phyloP scores from a whole-genome alignment of 2,797 vertebrate genomes.

The Margarornis squamiger region DNA sequence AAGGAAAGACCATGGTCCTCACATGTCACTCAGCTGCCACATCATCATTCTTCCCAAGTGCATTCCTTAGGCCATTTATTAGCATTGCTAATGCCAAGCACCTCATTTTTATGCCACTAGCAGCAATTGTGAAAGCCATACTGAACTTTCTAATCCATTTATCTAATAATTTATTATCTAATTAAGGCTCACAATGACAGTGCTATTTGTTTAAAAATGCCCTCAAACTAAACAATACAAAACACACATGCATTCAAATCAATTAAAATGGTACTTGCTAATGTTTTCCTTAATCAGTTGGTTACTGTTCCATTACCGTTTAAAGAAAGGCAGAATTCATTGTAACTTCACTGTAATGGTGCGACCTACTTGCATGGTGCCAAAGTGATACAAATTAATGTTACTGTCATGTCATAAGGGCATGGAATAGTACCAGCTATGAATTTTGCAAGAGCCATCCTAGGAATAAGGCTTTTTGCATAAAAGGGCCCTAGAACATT shows the following conservation, averaged over 20 bases:
- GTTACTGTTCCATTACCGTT: conserved; percentile 23
- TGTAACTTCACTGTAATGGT: conserved; percentile 36
- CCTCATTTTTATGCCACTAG: conserved; percentile 44
- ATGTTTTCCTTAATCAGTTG: conserved; percentile 69
- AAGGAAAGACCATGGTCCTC: background rate
- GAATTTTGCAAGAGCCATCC: conserved; percentile 51
- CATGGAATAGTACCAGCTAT: conserved; percentile 27
- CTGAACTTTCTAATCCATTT: conserved; percentile 75
- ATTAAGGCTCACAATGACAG: conserved; percentile 74
- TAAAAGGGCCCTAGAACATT: conserved; percentile 4
- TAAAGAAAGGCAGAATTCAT: conserved; percentile 44
- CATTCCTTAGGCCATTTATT: conserved; percentile 48
- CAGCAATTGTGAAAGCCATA: conserved; percentile 42
- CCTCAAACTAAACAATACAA: conserved; percentile 74
- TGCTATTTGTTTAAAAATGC: conserved; percentile 77
- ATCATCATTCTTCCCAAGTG: conserved; percentile 44
- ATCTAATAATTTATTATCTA: conserved; percentile 83
- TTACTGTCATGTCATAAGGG: conserved; percentile 46
- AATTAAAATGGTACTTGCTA: conserved; percentile 69
- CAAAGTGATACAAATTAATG: conserved; percentile 54
- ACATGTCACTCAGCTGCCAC: background rate
- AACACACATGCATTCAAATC: conserved; percentile 72
- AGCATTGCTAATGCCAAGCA: conserved; percentile 27
- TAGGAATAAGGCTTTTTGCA: background rate
- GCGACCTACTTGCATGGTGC: conserved; percentile 39